phyloP scores from a whole-genome alignment of 1,140 invertebrate species.

The Pachyrhynchus sulphureomaculatus region DNA sequence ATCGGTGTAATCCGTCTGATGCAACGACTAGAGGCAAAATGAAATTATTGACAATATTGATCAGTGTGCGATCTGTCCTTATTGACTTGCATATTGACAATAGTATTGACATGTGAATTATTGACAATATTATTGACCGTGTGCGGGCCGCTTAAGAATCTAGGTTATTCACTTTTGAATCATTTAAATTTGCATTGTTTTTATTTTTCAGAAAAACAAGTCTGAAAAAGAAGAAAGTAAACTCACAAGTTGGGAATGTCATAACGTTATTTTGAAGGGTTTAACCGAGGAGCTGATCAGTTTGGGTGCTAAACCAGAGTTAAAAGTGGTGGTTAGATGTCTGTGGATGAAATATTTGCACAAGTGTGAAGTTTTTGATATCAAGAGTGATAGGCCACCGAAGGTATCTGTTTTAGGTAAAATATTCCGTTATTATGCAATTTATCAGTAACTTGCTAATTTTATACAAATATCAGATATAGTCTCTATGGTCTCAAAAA shows the following conservation, averaged over 20 bases:
- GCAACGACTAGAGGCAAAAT: too few species aligned
- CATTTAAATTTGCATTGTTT: too few species aligned
- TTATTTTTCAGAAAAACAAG: conserved; percentile 4
- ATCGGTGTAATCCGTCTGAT: too few species aligned
- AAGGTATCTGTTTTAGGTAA: conserved; percentile 52
- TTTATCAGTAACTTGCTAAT: too few species aligned
- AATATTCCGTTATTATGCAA: conserved; percentile 40
- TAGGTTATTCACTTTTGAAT: too few species aligned
- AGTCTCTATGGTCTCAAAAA: neutral
- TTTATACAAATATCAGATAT: too few species aligned
- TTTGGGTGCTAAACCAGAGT: conserved; percentile 56
- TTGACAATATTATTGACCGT: too few species aligned
- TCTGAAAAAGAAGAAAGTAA: conserved; percentile 41
- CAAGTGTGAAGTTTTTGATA: conserved; percentile 59
- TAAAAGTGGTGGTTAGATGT: conserved; percentile 61
- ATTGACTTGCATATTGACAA: too few species aligned
- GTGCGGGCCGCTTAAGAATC: too few species aligned
- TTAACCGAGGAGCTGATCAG: conserved; percentile 61
- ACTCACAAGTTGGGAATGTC: conserved; percentile 66
- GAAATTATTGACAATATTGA: too few species aligned
- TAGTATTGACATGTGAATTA: too few species aligned
- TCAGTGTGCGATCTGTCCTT: too few species aligned
- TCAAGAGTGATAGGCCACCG: conserved; percentile 52
- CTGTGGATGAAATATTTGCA: conserved; percentile 65
- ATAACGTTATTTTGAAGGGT: conserved; percentile 64